Percentiles rank a stretch among this genome's conserved stretches.
Evolutionary conservation across 2,797 vertebrate species (phyloP).

Genomic region (Hoplostethus mediterraneus): DNA sequence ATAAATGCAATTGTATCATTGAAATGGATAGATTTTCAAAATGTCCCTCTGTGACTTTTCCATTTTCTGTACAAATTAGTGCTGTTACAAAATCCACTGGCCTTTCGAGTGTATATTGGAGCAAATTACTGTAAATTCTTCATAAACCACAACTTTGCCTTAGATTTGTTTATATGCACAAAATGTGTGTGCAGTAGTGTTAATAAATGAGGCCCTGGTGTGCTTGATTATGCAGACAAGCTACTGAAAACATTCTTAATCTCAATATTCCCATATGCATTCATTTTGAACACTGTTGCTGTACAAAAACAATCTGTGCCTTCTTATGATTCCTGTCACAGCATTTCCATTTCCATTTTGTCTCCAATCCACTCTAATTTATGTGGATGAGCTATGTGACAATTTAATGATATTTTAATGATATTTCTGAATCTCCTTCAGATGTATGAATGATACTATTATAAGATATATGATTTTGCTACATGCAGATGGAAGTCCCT

Average conservation of each 20-base stretch:
- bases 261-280: slow-evolving; percentile 13
- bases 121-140: neutral
- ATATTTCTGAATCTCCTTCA: slow-evolving; percentile 61
- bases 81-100: too few species aligned
- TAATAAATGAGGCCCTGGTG: slow-evolving; percentile 15
- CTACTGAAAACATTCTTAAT: slow-evolving; percentile 46
- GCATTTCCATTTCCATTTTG: slow-evolving; percentile 24
- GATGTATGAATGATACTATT: slow-evolving; percentile 54
- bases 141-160: neutral
- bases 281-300: slow-evolving; percentile 8
- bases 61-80: too few species aligned
- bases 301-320: slow-evolving; percentile 38
- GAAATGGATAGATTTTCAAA: too few species aligned
- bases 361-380: slow-evolving; percentile 31
- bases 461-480: slow-evolving; percentile 15
- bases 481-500: slow-evolving; percentile 25
- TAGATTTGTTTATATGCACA: slow-evolving; percentile 7
- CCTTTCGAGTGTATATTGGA: too few species aligned
- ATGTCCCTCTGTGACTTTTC: too few species aligned
- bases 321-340: slow-evolving; percentile 57
- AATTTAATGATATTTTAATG: slow-evolving; percentile 25
- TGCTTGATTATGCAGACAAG: slow-evolving; percentile 22
- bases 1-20: slow-evolving; percentile 5
- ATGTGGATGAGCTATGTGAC: slow-evolving; percentile 34
- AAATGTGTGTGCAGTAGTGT: neutral